A percentile compares a stretch with the other conserved stretches of the same genome.
These are phyloP conservation scores for Crenuchus spilurus DNA, from an alignment of 2,797 vertebrate species.

Conservation along the genomic window DNA sequence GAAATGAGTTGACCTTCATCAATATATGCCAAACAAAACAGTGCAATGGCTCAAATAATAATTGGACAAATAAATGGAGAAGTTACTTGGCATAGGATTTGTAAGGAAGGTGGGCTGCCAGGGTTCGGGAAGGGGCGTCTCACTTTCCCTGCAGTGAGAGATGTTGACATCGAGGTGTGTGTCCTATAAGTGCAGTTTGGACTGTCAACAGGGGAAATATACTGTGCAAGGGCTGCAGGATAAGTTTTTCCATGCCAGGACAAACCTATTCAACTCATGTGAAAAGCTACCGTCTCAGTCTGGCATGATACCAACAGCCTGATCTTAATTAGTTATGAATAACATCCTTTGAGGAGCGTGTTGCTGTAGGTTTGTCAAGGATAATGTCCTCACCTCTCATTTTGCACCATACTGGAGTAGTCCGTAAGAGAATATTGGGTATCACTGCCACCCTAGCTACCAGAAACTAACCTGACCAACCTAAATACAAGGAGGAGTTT, in stretches of 20 bases:
- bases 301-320: slow-evolving; percentile 69
- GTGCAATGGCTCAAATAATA: slow-evolving; percentile 74
- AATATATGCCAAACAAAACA: slow-evolving; percentile 78
- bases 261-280: slow-evolving; percentile 72
- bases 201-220: slow-evolving; percentile 83
- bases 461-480: slow-evolving; percentile 8
- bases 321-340: slow-evolving; percentile 87
- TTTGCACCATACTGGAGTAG: slow-evolving; percentile 25
- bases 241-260: slow-evolving; percentile 76
- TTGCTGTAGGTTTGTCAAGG: slow-evolving; percentile 67
- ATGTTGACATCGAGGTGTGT: slow-evolving; percentile 78
- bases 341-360: slow-evolving; percentile 80
- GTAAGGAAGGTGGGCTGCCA: slow-evolving; percentile 66
- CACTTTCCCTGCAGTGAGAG: slow-evolving; percentile 77
- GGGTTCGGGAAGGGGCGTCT: slow-evolving; percentile 71
- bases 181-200: slow-evolving; percentile 78
- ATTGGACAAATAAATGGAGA: slow-evolving; percentile 78
- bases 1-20: slow-evolving; percentile 73
- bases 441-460: slow-evolving; percentile 19
- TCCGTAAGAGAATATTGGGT: slow-evolving; percentile 38
- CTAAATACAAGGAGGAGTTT: neutral
- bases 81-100: slow-evolving; percentile 67
- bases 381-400: slow-evolving; percentile 52
- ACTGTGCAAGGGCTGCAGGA: slow-evolving; percentile 72
- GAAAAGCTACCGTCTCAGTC: slow-evolving; percentile 68